Conservation (phyloP, 2,113 vertebrate species). For the Pao palembangensis region DNA sequence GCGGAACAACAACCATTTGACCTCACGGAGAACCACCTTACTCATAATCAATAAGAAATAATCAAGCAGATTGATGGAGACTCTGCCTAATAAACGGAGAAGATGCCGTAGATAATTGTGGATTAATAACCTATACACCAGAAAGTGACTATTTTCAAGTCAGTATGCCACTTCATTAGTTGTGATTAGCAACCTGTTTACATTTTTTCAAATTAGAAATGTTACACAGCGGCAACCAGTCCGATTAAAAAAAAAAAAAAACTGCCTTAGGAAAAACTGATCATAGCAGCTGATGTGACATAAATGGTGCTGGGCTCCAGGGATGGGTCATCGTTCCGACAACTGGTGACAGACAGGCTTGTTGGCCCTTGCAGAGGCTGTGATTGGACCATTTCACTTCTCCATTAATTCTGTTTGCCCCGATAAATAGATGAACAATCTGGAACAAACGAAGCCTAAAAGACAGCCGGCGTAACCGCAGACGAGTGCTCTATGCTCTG, state of each 20-base stretch:
- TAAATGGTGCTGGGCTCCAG: neutral
- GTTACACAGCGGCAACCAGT: neutral
- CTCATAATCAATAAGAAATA: neutral
- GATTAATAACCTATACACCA: neutral
- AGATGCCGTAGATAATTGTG: too few relatives aligned
- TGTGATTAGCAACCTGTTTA: neutral
- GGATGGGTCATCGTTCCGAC: neutral
- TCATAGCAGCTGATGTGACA: neutral
- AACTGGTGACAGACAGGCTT: constrained; percentile 1
- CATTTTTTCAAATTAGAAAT: neutral
- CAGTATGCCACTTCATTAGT: neutral
- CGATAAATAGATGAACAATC: constrained; percentile 1
- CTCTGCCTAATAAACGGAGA: neutral
- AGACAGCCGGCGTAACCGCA: too few relatives aligned
- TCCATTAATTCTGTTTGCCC: constrained; percentile 17
- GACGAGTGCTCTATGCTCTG: too few relatives aligned
- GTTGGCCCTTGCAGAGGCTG: neutral
- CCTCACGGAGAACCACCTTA: neutral
- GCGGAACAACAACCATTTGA: too few relatives aligned
- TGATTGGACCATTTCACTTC: constrained; percentile 24
- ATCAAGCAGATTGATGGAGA: neutral
- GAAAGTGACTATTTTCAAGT: neutral
- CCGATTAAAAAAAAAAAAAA: neutral
- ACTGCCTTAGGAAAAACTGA: neutral
- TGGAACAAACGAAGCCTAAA: neutral